These are phyloP conservation scores for Pseudochirops corinnae DNA, from an alignment of 2,797 vertebrate species.

Conservation along the genomic window DNA sequence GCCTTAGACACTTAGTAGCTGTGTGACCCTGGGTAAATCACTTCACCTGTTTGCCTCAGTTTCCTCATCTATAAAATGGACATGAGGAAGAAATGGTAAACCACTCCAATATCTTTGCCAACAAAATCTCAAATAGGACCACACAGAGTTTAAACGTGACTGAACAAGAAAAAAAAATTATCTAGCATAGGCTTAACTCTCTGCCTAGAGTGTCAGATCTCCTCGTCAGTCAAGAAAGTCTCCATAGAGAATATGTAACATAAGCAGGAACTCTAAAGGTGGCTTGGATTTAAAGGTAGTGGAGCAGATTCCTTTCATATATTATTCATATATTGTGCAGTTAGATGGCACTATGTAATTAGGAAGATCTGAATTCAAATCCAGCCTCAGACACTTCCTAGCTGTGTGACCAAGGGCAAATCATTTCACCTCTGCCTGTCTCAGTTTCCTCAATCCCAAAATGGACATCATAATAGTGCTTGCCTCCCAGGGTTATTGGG, in stretches of 20 bases:
- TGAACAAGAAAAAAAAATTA: neutral
- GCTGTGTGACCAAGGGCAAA: neutral
- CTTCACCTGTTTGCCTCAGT: neutral
- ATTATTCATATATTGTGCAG: neutral
- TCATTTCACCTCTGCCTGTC: neutral
- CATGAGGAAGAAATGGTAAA: neutral
- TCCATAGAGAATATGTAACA: neutral
- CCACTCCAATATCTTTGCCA: neutral
- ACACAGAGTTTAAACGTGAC: neutral
- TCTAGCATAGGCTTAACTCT: neutral
- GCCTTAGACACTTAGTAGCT: neutral
- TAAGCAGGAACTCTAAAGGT: neutral
- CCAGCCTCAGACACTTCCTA: neutral
- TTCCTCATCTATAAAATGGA: neutral
- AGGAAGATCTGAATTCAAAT: neutral
- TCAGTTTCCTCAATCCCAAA: neutral
- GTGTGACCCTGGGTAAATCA: neutral
- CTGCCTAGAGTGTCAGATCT: neutral
- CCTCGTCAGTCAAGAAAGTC: neutral
- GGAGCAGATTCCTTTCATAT: neutral
- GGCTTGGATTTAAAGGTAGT: neutral
- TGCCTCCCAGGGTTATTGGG: neutral
- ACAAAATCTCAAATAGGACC: neutral
- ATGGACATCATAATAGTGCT: neutral
- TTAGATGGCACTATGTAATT: neutral